These are phyloP conservation scores for Subacronicta megacephala DNA, from an alignment of 2,888 invertebrate species.

Conservation along the genomic window DNA sequence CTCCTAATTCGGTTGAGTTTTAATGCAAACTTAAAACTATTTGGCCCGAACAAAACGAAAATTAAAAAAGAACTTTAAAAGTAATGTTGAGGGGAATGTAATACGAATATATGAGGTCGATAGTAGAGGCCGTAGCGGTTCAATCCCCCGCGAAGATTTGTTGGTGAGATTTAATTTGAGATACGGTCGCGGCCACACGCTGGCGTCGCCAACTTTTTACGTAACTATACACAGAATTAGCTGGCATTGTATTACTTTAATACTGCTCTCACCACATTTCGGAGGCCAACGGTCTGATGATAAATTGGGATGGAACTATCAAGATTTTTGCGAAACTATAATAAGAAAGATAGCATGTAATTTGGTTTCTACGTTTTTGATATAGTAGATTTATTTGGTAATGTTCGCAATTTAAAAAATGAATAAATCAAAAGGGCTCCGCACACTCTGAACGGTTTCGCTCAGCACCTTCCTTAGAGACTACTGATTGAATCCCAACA, in stretches of 20 bases:
- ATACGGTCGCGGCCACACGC: conserved; percentile 83
- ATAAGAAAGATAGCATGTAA: not conserved
- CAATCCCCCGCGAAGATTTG: conserved; percentile 84
- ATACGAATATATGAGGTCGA: conserved; percentile 45
- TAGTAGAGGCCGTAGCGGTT: conserved; percentile 70
- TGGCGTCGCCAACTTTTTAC: conserved; percentile 83
- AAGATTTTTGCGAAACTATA: not conserved
- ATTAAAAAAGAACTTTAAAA: conserved; percentile 1
- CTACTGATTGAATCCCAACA: not conserved
- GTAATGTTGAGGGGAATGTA: conserved; percentile 4
- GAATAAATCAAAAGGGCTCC: not conserved
- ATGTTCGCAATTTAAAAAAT: not conserved
- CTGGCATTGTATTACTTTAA: conserved; percentile 71
- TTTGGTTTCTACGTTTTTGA: conserved; percentile 3
- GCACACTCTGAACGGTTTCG: not conserved
- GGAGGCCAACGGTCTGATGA: conserved; percentile 35
- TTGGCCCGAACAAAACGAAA: not conserved
- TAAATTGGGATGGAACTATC: conserved; percentile 27
- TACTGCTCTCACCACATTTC: conserved; percentile 53
- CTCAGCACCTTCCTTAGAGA: not conserved
- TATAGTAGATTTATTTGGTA: not conserved
- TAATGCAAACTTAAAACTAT: conserved; percentile 16
- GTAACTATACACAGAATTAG: conserved; percentile 74
- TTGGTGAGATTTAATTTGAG: conserved; percentile 88
- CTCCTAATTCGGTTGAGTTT: not conserved